A percentile compares a stretch with the other conserved stretches of the same genome.
phyloP scores from a whole-genome alignment of 1,140 invertebrate genomes.

The Hestina assimilis region DNA sequence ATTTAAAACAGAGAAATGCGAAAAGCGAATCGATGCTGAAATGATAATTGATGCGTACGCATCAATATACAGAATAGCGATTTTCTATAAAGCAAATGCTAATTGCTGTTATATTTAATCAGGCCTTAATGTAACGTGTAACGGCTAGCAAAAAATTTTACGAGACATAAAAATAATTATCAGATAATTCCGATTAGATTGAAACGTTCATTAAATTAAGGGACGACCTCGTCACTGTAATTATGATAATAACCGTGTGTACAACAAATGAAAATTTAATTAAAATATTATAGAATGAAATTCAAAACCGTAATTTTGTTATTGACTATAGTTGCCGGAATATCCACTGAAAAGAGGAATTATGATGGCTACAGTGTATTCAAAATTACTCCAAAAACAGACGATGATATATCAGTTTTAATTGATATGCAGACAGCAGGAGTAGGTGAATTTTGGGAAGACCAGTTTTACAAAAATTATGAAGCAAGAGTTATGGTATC shows the following conservation, averaged over 20 bases:
- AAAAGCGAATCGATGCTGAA: too few relatives aligned
- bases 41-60: too few relatives aligned
- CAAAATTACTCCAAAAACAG: conserved; percentile 63
- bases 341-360: conserved; percentile 35
- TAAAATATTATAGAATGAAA: conserved; percentile 19
- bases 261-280: conserved; percentile 1
- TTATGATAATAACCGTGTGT: conserved; percentile 9
- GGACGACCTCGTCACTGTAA: background rate
- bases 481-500: conserved; percentile 49
- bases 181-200: conserved; percentile 13
- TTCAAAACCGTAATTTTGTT: conserved; percentile 21
- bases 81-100: too few relatives aligned
- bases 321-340: conserved; percentile 5
- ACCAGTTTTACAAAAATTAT: conserved; percentile 37
- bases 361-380: conserved; percentile 78
- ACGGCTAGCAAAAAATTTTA: background rate
- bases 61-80: too few relatives aligned
- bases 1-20: too few relatives aligned
- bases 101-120: too few relatives aligned
- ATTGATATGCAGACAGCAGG: conserved; percentile 31
- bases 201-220: background rate
- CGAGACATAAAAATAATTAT: background rate
- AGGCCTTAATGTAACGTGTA: too few relatives aligned
- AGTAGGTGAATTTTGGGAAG: conserved; percentile 60
- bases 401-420: conserved; percentile 42